A percentile compares a stretch with the other conserved stretches of the same genome.
Evolutionary conservation across 2,797 vertebrate species (phyloP).

Genomic region (Gila robusta): DNA sequence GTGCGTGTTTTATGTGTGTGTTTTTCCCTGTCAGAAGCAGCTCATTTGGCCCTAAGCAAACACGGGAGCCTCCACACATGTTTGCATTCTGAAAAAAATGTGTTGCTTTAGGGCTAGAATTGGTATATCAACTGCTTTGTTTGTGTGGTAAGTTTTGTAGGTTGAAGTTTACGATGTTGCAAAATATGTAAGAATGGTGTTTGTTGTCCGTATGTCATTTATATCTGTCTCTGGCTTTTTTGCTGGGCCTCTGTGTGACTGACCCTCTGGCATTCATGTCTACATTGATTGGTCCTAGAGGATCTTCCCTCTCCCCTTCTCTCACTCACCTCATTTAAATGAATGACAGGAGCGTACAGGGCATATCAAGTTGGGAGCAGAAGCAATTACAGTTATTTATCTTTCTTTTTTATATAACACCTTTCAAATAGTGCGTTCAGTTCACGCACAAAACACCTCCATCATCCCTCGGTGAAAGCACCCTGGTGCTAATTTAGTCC

Average conservation of each 20-base stretch:
- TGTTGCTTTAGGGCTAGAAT: slow-evolving; percentile 81
- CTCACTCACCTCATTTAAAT: slow-evolving; percentile 79
- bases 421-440: slow-evolving; percentile 62
- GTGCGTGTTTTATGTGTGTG: slow-evolving; percentile 46
- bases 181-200: slow-evolving; percentile 24
- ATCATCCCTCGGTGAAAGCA: slow-evolving; percentile 55
- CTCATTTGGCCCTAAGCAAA: slow-evolving; percentile 74
- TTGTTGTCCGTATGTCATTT: slow-evolving; percentile 13
- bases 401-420: slow-evolving; percentile 60
- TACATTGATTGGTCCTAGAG: neutral
- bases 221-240: neutral
- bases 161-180: slow-evolving; percentile 33
- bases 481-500: slow-evolving; percentile 51
- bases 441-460: slow-evolving; percentile 59
- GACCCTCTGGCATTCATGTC: slow-evolving; percentile 11
- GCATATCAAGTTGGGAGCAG: slow-evolving; percentile 72
- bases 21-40: slow-evolving; percentile 65
- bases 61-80: slow-evolving; percentile 69
- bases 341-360: slow-evolving; percentile 74
- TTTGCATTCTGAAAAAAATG: slow-evolving; percentile 75
- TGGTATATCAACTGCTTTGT: slow-evolving; percentile 62
- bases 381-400: slow-evolving; percentile 70
- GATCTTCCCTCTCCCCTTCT: slow-evolving; percentile 37
- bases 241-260: neutral
- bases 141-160: slow-evolving; percentile 24